Base-by-base conservation (phyloP, 2,113 vertebrate species). In the Paedocypris sp. region DNA sequence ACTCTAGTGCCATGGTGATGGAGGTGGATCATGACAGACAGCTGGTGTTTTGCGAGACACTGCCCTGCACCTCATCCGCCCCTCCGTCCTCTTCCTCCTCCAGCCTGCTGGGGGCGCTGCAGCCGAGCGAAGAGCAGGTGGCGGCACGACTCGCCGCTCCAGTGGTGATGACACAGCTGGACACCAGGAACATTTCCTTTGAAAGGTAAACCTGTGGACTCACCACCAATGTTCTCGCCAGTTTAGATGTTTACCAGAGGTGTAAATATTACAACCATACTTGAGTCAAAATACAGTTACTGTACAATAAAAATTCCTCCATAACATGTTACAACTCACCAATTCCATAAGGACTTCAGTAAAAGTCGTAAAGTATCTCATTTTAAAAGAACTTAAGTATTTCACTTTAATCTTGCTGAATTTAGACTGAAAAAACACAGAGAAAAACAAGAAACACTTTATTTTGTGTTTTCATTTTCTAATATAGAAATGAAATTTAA, bases 1-100 rank as follows among this genome's bases (percentile, higher is more conserved):
- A 93, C 56, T 89, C 90, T 46, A 93, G 87, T 0, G 93, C 95
- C 0, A 88, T 93, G 76, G 93, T 98, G 77, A 97, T 98, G 91
- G 95, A 98, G 79, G 92, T 98, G 1, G 94, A 98, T 83, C 95
- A 98, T 0, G 94, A 98, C 84, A 87, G 91, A 67, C 86, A 89
- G 38, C 83, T 97, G 78, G 93, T 97, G 7, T 95, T 90, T 79
- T 88, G 87, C 0, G 94, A 98, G 86, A 93, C 91, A 0, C 75
- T 98, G 77, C 68, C 68, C 11, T 86, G 88, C 0, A 77, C 92
- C 67, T 87, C 90, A 69, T 89, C 91, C 0, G 75, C 89, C 45
- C 88, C 91, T 0, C n/a, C 74, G 0, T 74, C 73, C 1, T 78
- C 80, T 15, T 73, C 78, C 1, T 73, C 72, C 0, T 76, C 92